phyloP scores from a whole-genome alignment of 2,797 vertebrate species.

The Nyctibius grandis region DNA sequence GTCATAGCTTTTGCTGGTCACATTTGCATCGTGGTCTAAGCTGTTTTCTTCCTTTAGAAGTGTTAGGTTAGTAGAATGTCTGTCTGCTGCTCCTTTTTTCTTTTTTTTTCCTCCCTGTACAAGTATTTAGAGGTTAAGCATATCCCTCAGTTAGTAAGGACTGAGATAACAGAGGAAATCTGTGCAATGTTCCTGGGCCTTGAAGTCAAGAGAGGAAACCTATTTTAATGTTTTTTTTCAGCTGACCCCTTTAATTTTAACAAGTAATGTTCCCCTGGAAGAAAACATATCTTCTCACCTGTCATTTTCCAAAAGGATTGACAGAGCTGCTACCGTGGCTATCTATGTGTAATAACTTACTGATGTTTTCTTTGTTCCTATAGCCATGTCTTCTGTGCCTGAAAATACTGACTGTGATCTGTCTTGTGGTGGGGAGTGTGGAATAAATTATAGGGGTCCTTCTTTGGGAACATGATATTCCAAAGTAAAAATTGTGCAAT shows the following conservation, averaged over 20 bases:
- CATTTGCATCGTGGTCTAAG: background rate
- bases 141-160: background rate
- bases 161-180: background rate
- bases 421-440: accelerated
- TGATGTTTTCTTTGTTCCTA: background rate
- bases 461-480: background rate
- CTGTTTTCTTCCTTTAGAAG: background rate
- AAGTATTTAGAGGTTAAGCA: background rate
- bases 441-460: background rate
- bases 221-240: background rate
- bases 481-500: background rate
- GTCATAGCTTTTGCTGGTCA: background rate
- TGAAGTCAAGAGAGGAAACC: background rate
- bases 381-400: background rate
- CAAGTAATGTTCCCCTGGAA: background rate
- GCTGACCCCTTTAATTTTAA: background rate
- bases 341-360: background rate
- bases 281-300: background rate
- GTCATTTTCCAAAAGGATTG: background rate
- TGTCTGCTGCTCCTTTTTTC: background rate
- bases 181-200: background rate
- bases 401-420: background rate
- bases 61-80: background rate
- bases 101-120: background rate
- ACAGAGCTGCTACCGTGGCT: background rate